A percentile compares a stretch with the other conserved stretches of the same genome.
Evolutionary conservation across 2,113 vertebrate genomes (phyloP).

Genomic region (Pyxicephalus adspersus): DNA sequence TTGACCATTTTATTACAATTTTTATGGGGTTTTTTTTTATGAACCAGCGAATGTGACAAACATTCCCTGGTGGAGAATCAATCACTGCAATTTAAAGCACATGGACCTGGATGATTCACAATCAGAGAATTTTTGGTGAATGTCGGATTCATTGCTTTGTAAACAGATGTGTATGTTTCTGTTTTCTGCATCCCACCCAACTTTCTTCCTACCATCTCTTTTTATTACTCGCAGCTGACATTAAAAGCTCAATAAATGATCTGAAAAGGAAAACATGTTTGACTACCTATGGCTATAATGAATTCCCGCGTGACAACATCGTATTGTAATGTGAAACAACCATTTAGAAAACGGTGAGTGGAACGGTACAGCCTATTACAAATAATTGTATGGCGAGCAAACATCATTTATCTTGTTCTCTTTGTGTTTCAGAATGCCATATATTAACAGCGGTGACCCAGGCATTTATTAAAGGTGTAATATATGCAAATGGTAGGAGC

Average conservation of each 20-base stretch:
- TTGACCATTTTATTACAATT: too few relatives aligned
- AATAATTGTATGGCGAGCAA: conserved; percentile 41
- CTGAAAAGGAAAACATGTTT: background rate
- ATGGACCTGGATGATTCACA: too few relatives aligned
- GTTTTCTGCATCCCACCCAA: too few relatives aligned
- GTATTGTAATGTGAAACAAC: background rate
- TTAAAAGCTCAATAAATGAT: background rate
- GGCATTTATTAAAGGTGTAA: conserved; percentile 49
- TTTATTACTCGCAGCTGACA: background rate
- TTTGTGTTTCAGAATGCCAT: conserved; percentile 24
- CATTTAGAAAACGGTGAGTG: conserved; percentile 24
- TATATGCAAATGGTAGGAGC: conserved; percentile 38
- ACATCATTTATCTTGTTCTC: conserved; percentile 48
- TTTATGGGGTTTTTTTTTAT: too few relatives aligned
- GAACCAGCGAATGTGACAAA: too few relatives aligned
- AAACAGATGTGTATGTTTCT: too few relatives aligned
- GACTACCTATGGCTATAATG: background rate
- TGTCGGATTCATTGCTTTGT: too few relatives aligned
- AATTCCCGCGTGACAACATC: background rate
- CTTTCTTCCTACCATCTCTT: too few relatives aligned
- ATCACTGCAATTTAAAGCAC: too few relatives aligned
- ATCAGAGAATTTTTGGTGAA: too few relatives aligned
- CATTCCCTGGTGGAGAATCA: too few relatives aligned
- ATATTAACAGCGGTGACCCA: conserved; percentile 42
- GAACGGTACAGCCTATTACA: background rate